A percentile compares a stretch with the other conserved stretches of the same genome.
Conservation (phyloP, 2,113 vertebrate species). For the Bettongia penicillata region DNA sequence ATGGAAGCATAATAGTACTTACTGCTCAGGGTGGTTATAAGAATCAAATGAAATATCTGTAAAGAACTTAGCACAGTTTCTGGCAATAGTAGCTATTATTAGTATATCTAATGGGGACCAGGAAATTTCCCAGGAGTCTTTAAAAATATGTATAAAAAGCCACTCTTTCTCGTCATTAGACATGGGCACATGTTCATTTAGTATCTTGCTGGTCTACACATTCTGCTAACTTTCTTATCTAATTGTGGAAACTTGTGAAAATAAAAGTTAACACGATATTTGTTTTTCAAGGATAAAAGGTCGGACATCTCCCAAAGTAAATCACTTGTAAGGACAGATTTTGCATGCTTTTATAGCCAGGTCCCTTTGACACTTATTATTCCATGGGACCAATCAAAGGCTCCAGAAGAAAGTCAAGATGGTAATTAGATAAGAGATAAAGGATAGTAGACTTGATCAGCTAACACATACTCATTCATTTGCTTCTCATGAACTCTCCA, state of each 20-base stretch:
- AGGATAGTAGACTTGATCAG: too few species aligned
- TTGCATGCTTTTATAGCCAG: background rate
- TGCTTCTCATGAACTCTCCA: background rate
- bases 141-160: background rate
- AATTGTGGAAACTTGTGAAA: background rate
- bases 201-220: background rate
- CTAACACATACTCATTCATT: background rate
- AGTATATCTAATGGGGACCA: background rate
- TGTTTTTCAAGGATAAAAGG: conserved; percentile 11
- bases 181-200: background rate
- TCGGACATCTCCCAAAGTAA: background rate
- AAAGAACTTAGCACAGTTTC: background rate
- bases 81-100: background rate
- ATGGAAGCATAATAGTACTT: background rate
- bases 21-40: background rate
- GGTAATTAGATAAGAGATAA: background rate
- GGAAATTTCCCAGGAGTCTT: background rate
- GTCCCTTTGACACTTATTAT: background rate
- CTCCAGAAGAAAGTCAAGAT: background rate
- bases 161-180: background rate
- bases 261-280: too few species aligned
- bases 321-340: background rate
- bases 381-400: background rate
- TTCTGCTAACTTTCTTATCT: background rate
- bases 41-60: background rate